Conservation (phyloP, 2,797 vertebrate species). For the Chelidonichthys spinosus region DNA sequence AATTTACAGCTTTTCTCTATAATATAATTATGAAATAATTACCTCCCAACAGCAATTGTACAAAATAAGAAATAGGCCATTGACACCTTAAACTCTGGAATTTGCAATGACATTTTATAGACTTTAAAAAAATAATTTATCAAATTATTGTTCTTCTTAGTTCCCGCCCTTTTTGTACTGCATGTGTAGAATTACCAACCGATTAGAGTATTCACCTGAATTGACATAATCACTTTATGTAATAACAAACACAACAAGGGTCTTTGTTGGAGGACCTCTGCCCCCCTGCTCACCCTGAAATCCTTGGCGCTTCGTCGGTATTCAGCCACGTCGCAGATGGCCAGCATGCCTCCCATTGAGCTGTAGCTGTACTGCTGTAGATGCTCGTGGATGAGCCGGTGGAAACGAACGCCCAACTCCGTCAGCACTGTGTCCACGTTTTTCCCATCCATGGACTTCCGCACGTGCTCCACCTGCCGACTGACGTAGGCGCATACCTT, state of each 20-base stretch:
- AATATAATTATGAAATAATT: not conserved
- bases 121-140: not conserved
- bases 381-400: conserved; percentile 97
- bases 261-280: conserved; percentile 8
- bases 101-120: not conserved
- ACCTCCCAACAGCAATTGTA: not conserved
- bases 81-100: not conserved
- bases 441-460: conserved; percentile 98
- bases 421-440: conserved; percentile 98
- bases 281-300: conserved; percentile 88
- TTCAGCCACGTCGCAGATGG: conserved; percentile 98
- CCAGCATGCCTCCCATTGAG: conserved; percentile 99
- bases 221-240: conserved; percentile 7
- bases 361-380: conserved; percentile 98
- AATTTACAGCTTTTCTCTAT: not conserved
- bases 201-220: conserved; percentile 18
- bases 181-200: not conserved
- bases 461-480: conserved; percentile 96
- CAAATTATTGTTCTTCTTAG: not conserved
- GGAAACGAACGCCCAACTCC: conserved; percentile 96
- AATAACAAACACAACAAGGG: conserved; percentile 13
- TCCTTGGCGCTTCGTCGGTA: conserved; percentile 98
- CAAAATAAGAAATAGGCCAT: conserved; percentile 2
- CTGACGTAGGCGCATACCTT: conserved; percentile 96
- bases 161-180: not conserved